Evolutionary conservation across 2,888 invertebrate species (phyloP), one percentile per base, ranked within the genome.

Genomic region (Rhagophthalmus giganteus): DNA sequence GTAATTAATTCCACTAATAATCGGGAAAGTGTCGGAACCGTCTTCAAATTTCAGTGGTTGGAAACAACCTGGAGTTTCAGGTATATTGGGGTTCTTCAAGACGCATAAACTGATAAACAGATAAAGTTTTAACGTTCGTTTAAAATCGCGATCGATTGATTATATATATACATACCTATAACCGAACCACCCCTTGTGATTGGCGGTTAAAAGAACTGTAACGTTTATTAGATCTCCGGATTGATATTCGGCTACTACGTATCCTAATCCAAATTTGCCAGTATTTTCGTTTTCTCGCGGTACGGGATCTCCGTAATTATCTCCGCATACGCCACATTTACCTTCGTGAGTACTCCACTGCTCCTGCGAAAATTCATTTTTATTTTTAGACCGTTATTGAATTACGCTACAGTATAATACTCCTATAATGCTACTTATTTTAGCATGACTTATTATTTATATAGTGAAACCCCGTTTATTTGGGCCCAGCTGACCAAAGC

Each of bases 211-310:
- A 1, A 65, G 58, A n/a, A 73, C 65, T 1, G 49, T 45, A n/a
- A 67, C 65, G 2, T 65, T 59, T 12, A 75, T 64, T 6, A 67
- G 60, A 32, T 63, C 58, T 4, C 73, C 75, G 4, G 64, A 37
- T 10, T 55, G 48, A 57, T 71, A 79, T 62, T 54, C 67, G 39
- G 58, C 61, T 0, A 73, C 74, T 28, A 78, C 69, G 1, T 70
- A 58, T 11, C 78, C 78, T 7, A 58, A 65, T 31, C 79, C 79
- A 57, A 73, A 79, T 37, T 15, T 61, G 28, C 76, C 76, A 5
- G 73, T 72, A 41, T 74, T 72, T 66, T 76, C 76, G 53, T 76
- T 75, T n/a, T 63, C 61, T 47, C 73, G 66, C 2, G 76, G 76
- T 37, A 67, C 63, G 2, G 68, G 59, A 41, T 66, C 61, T 3